Percentiles rank a stretch among this genome's conserved stretches.
Conservation (phyloP, 2,888 invertebrate genomes). For the Actias luna region DNA sequence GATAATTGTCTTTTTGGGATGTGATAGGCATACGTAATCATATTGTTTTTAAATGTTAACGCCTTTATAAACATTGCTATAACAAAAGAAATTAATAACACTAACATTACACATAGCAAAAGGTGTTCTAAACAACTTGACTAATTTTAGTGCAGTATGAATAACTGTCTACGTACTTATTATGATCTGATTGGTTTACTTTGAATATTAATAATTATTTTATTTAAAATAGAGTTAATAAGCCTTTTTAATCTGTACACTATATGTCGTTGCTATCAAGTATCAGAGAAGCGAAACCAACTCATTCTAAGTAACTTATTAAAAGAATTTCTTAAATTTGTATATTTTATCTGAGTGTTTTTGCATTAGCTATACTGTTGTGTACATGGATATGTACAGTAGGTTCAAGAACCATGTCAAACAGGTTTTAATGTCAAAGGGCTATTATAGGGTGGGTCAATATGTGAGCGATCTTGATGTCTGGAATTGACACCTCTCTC, state of each 20-base stretch:
- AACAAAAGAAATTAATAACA: background rate
- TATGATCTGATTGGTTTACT: background rate
- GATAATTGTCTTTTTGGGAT: constrained; percentile 12
- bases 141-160: background rate
- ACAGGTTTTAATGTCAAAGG: too few species aligned
- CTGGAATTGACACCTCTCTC: too few species aligned
- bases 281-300: background rate
- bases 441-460: too few species aligned
- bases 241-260: background rate
- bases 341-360: background rate
- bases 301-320: background rate
- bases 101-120: background rate
- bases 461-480: too few species aligned
- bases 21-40: background rate
- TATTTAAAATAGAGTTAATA: background rate
- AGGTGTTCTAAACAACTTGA: background rate
- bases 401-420: too few species aligned
- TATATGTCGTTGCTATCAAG: background rate
- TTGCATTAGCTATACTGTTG: background rate
- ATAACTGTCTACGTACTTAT: background rate
- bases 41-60: background rate
- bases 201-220: background rate
- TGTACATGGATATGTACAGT: too few species aligned
- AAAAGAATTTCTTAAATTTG: background rate
- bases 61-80: background rate